Evolutionary conservation across 2,888 invertebrate genomes (phyloP), one percentile per base, ranked within the genome.

Genomic region (Cryptocephalus primarius): DNA sequence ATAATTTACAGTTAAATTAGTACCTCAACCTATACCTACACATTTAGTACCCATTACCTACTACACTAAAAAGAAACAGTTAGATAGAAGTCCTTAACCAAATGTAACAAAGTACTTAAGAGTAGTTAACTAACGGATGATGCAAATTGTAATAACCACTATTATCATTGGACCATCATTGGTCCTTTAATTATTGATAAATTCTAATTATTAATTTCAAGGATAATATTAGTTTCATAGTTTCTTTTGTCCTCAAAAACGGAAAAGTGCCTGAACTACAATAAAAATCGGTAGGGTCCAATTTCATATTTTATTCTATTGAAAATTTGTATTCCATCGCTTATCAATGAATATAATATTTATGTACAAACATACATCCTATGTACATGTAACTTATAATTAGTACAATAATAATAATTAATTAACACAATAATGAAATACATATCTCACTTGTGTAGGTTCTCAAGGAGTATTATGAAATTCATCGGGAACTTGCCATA

Each of bases 321-420:
- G 67, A 69, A 70, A 70, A 70, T 66, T 63, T 68, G 63, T 64
- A 63, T 65, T 63, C 63, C 66, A 67, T 65, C 60, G 61, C 61
- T 64, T 65, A 65, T 67, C 64, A 68, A 67, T 69, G 65, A 66
- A 67, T 68, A 67, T 67, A 65, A 66, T 68, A 65, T 67, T 65
- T 72, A 72, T 72, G 66, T 72, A 72, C 71, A 72, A 72, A 72
- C 72, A 72, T 72, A 72, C 70, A 72, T 65, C 55, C 56, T 71
- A 70, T 71, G 65, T 71, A 71, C 68, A 71, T 62, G 61, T 65
- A 60, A 65, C 61, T 62, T 62, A 64, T 52, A 58, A 52, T 54
- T 51, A 60, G 56, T 56, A 60, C 58, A 62, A 60, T 61, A 54
- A 53, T 50, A 62, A 58, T 60, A 58, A 54, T 62, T 63, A 60